Conservation (phyloP, 1,140 invertebrate species). For the Bradysia coprophila region DNA sequence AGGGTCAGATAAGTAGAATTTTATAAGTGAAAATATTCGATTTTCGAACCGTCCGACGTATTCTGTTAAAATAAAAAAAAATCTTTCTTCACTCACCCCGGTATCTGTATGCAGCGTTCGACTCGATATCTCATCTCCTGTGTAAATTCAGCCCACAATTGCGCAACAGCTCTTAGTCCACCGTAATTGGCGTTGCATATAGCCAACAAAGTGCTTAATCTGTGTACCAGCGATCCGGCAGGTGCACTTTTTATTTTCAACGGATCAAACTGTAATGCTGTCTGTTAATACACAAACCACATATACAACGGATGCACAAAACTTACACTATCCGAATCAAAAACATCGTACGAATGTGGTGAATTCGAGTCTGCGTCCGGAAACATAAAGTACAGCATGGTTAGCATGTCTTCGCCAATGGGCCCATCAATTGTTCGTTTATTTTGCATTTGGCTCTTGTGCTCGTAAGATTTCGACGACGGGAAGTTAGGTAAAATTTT, state of each 20-base stretch:
- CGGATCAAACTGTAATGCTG: conserved; percentile 14
- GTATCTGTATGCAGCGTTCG: conserved; percentile 61
- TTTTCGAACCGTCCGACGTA: too few relatives aligned
- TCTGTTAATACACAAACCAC: too few relatives aligned
- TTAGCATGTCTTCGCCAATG: conserved; percentile 53
- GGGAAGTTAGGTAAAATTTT: conserved; percentile 10
- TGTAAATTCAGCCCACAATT: conserved; percentile 84
- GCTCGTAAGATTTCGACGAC: conserved; percentile 14
- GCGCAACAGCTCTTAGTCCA: conserved; percentile 59
- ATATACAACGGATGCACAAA: too few relatives aligned
- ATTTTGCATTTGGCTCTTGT: conserved; percentile 9
- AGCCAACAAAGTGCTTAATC: conserved; percentile 61
- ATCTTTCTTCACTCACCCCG: conserved; percentile 50
- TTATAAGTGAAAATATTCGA: too few relatives aligned
- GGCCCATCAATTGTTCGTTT: conserved; percentile 40
- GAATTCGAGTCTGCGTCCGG: conserved; percentile 61
- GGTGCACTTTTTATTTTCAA: conserved; percentile 18
- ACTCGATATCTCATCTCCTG: conserved; percentile 78
- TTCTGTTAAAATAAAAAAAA: too few relatives aligned
- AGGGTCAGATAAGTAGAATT: too few relatives aligned
- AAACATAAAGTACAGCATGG: conserved; percentile 72
- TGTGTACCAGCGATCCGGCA: conserved; percentile 59
- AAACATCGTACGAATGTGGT: conserved; percentile 16
- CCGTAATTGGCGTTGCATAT: conserved; percentile 62
- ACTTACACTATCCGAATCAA: conserved; percentile 14